phyloP scores from a whole-genome alignment of 2,888 invertebrate genomes.

The Harpalus rufipes region DNA sequence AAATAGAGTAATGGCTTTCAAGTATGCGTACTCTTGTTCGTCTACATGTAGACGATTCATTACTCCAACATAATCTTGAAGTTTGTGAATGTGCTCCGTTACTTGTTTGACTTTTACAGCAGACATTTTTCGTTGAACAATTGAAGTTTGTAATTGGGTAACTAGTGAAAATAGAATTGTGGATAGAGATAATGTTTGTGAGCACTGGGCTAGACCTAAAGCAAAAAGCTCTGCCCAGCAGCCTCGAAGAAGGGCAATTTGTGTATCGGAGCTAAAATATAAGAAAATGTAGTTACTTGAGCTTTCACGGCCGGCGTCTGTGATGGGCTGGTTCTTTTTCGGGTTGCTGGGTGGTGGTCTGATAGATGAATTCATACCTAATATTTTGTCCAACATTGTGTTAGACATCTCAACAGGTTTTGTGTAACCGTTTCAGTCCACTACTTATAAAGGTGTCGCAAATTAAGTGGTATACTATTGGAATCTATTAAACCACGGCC shows the following conservation, averaged over 20 bases:
- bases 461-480: too few relatives aligned
- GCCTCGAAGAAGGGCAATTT: conserved; percentile 89
- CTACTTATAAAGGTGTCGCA: too few relatives aligned
- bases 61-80: conserved; percentile 89
- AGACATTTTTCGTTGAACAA: conserved; percentile 87
- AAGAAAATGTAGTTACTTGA: not conserved
- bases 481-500: too few relatives aligned
- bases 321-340: too few relatives aligned
- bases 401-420: too few relatives aligned
- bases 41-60: conserved; percentile 87
- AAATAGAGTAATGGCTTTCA: conserved; percentile 88
- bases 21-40: conserved; percentile 92
- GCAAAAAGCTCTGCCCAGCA: conserved; percentile 97
- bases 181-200: conserved; percentile 86
- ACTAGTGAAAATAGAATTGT: conserved; percentile 91
- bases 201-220: conserved; percentile 93
- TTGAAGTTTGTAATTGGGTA: conserved; percentile 87
- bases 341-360: too few relatives aligned
- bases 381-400: too few relatives aligned
- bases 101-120: conserved; percentile 87
- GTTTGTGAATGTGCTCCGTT: conserved; percentile 87
- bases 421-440: too few relatives aligned
- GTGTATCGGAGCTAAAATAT: conserved; percentile 86
- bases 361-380: too few relatives aligned
- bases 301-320: too few relatives aligned